Percentiles rank a stretch among this genome's conserved stretches.
Evolutionary conservation across 2,888 invertebrate species (phyloP).

Genomic region (Mycalesis mineus): DNA sequence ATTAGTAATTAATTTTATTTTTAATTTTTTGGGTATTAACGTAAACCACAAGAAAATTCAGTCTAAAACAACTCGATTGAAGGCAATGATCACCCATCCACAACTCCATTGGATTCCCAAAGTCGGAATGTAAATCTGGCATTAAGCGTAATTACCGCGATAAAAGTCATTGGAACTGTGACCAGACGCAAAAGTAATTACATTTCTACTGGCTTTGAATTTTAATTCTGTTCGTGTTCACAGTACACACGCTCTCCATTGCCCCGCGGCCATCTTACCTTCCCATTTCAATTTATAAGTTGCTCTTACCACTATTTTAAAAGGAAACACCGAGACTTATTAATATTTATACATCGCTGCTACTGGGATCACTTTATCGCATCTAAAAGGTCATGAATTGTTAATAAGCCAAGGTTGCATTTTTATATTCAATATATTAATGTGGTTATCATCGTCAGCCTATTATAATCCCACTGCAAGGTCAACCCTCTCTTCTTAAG

Average conservation of each 20-base stretch:
- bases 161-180: conserved; percentile 65
- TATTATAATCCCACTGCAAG: too few relatives aligned
- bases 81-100: conserved; percentile 19
- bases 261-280: conserved; percentile 18
- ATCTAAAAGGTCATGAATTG: background rate
- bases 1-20: too few relatives aligned
- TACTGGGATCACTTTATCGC: conserved; percentile 1
- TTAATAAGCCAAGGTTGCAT: background rate
- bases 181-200: conserved; percentile 69
- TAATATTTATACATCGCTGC: conserved; percentile 2
- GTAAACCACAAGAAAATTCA: background rate
- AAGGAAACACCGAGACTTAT: conserved; percentile 13
- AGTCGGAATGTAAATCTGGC: conserved; percentile 58
- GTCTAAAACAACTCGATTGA: conserved; percentile 13
- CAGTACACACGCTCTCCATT: conserved; percentile 8
- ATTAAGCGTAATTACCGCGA: conserved; percentile 69
- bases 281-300: conserved; percentile 21
- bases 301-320: conserved; percentile 15
- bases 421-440: background rate
- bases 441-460: too few relatives aligned
- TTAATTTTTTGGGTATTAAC: background rate
- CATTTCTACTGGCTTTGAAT: conserved; percentile 73
- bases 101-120: conserved; percentile 23
- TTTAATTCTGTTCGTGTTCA: conserved; percentile 43
- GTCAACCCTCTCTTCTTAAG: too few relatives aligned